phyloP scores from a whole-genome alignment of 2,113 vertebrate species.

The Talpa occidentalis region DNA sequence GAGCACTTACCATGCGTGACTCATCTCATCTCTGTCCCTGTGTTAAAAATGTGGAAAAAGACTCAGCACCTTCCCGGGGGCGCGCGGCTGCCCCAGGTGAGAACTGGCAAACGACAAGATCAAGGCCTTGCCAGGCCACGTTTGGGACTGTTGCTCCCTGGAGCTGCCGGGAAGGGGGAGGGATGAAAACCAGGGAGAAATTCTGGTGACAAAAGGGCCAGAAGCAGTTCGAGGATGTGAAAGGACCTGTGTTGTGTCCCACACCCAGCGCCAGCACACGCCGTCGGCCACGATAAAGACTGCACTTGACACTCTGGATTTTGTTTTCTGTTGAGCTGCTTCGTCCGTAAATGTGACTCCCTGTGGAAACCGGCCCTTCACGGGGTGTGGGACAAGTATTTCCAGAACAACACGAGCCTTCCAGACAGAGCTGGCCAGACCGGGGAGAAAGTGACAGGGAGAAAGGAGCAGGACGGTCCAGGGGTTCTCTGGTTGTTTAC shows the following conservation, averaged over 20 bases:
- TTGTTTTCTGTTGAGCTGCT: not conserved
- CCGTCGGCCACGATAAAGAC: not conserved
- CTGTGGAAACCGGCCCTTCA: not conserved
- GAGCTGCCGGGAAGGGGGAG: not conserved
- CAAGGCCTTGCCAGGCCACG: too few relatives aligned
- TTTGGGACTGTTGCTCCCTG: not conserved
- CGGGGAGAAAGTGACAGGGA: not conserved
- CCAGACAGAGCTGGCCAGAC: not conserved
- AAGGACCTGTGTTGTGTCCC: not conserved
- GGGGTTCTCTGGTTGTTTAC: not conserved
- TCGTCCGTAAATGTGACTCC: not conserved
- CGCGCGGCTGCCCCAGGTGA: not conserved
- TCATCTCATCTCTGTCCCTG: not conserved
- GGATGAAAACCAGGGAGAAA: not conserved
- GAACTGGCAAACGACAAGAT: not conserved
- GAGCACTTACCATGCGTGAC: not conserved
- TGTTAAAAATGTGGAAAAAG: not conserved
- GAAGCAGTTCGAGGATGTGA: not conserved
- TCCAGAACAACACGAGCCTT: not conserved
- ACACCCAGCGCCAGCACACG: accelerated
- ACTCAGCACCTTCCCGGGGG: not conserved
- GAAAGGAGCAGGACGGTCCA: not conserved
- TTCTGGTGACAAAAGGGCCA: not conserved
- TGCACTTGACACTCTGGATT: not conserved
- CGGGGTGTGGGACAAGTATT: not conserved